A percentile compares a stretch with the other conserved stretches of the same genome.
These are phyloP conservation scores for Palythoa heliodiscus DNA, from an alignment of 92 coral and sea anemone genomes.

Conservation along the genomic window DNA sequence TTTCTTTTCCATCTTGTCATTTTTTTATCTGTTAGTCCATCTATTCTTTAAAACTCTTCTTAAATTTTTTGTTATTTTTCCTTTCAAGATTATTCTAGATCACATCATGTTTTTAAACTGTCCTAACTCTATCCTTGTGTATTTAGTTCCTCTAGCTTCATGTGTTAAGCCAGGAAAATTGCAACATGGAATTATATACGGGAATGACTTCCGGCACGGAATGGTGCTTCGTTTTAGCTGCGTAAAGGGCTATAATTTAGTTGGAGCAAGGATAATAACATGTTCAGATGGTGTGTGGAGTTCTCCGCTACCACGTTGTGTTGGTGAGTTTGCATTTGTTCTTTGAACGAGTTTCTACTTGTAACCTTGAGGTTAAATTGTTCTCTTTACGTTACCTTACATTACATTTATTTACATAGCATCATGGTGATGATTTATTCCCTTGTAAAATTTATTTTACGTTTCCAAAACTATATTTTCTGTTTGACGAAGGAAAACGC, in stretches of 20 bases:
- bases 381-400: background rate
- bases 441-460: no score
- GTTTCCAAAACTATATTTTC: no score
- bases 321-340: constrained; percentile 31
- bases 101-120: background rate
- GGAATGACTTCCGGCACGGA: constrained; percentile 43
- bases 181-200: constrained; percentile 20
- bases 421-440: no score
- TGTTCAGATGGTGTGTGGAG: constrained; percentile 61
- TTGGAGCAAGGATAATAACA: constrained; percentile 15
- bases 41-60: no score
- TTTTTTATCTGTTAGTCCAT: no score
- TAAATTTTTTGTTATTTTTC: background rate
- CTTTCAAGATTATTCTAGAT: background rate
- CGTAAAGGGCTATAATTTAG: background rate
- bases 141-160: background rate
- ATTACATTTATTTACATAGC: no score
- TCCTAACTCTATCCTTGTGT: background rate
- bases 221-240: constrained; percentile 34
- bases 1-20: no score
- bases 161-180: constrained; percentile 40
- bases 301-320: constrained; percentile 48
- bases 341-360: background rate
- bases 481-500: no score
- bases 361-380: background rate